These are phyloP conservation scores for Incurvaria masculella DNA, from an alignment of 2,888 invertebrate genomes.

Conservation along the genomic window DNA sequence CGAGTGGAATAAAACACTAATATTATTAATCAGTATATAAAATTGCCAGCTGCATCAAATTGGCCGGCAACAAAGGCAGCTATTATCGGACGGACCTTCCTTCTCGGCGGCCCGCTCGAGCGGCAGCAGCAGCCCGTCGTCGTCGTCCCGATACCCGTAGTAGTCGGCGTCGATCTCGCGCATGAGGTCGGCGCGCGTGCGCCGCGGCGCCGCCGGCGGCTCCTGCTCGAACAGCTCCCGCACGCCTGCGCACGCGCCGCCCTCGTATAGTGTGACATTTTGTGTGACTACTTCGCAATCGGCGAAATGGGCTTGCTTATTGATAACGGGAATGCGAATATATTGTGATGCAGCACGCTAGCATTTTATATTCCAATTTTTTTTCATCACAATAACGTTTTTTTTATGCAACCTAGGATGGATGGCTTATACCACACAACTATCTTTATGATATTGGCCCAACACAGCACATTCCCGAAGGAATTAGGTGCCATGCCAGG, in stretches of 20 bases:
- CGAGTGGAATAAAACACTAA: conserved; percentile 1
- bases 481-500: too few species aligned
- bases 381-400: too few species aligned
- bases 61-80: not conserved
- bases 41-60: not conserved
- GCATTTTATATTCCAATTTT: too few species aligned
- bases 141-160: conserved; percentile 98
- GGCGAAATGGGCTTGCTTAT: too few species aligned
- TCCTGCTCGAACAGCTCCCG: conserved; percentile 97
- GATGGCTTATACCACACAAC: too few species aligned
- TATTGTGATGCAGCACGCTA: too few species aligned
- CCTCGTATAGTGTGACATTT: too few species aligned
- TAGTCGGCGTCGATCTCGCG: conserved; percentile 98
- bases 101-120: conserved; percentile 80
- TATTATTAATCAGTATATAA: not conserved
- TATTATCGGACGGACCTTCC: conserved; percentile 45
- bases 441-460: too few species aligned
- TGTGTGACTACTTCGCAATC: too few species aligned
- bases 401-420: too few species aligned
- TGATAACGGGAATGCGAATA: too few species aligned
- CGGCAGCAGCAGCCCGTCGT: conserved; percentile 92
- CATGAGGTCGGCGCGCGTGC: conserved; percentile 96
- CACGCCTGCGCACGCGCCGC: conserved; percentile 64
- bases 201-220: conserved; percentile 84
- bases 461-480: too few species aligned